A percentile compares a stretch with the other conserved stretches of the same genome.
These are phyloP conservation scores for Danio aesculapii DNA, from an alignment of 2,797 vertebrate species.

Conservation along the genomic window DNA sequence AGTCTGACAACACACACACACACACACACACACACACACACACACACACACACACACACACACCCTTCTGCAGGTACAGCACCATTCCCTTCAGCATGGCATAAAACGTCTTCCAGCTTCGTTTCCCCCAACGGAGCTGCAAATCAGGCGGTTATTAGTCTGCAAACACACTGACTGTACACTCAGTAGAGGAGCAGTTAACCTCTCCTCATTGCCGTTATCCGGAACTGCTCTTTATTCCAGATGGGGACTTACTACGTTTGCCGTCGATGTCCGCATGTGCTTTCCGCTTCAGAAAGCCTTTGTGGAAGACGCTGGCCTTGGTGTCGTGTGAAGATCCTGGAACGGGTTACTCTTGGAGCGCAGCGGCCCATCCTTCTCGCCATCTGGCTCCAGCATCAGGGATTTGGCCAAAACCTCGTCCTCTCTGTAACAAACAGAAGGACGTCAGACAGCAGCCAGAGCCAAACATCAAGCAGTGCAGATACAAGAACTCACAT, in stretches of 20 bases:
- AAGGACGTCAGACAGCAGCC: not conserved
- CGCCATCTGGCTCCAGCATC: slow-evolving; percentile 65
- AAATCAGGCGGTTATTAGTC: slow-evolving; percentile 17
- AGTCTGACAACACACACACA: too few relatives aligned
- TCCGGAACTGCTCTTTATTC: not conserved
- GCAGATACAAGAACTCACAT: slow-evolving; percentile 78
- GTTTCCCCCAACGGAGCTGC: slow-evolving; percentile 92
- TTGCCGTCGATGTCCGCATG: slow-evolving; percentile 91
- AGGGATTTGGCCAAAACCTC: slow-evolving; percentile 73
- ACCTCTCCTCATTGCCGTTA: too few relatives aligned
- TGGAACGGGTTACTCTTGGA: slow-evolving; percentile 86
- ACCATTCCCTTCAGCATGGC: slow-evolving; percentile 87
- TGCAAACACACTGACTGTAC: too few relatives aligned
- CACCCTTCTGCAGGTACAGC: slow-evolving; percentile 90
- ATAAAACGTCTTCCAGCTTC: slow-evolving; percentile 92
- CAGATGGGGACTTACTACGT: slow-evolving; percentile 83
- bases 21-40: too few relatives aligned
- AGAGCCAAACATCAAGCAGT: not conserved
- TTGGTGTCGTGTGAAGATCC: slow-evolving; percentile 81
- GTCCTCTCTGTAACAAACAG: slow-evolving; percentile 76
- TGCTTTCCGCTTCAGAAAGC: slow-evolving; percentile 87
- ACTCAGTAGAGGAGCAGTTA: too few relatives aligned
- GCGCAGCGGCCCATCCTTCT: slow-evolving; percentile 61
- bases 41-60: too few relatives aligned
- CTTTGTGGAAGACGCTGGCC: slow-evolving; percentile 83